Evolutionary conservation across 1,140 invertebrate genomes (phyloP).

Genomic region (Saxidomus purpurata): DNA sequence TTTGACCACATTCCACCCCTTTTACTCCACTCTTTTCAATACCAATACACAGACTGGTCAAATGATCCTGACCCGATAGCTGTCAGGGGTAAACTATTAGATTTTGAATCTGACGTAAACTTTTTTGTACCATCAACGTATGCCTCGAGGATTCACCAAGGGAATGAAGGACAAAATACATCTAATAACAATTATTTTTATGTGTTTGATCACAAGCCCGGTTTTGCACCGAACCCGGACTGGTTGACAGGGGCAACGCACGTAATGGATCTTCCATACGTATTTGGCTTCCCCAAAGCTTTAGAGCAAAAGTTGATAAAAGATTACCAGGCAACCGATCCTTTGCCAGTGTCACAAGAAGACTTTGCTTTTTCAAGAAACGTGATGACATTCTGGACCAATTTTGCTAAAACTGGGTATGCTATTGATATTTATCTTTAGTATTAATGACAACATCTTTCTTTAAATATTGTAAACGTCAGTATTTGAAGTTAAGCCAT

Average conservation of each 20-base stretch:
- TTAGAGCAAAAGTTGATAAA: background rate
- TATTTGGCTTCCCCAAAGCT: slow-evolving; percentile 44
- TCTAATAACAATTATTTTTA: slow-evolving; percentile 43
- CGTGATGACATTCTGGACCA: slow-evolving; percentile 49
- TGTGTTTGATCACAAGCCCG: slow-evolving; percentile 23
- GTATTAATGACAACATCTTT: background rate
- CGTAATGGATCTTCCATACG: slow-evolving; percentile 28
- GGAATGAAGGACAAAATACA: background rate
- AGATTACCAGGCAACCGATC: background rate
- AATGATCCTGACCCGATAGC: slow-evolving; percentile 29
- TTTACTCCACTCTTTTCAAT: background rate
- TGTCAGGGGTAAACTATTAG: slow-evolving; percentile 37
- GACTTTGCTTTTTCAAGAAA: slow-evolving; percentile 20
- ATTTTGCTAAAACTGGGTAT: slow-evolving; percentile 60
- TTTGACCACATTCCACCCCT: background rate
- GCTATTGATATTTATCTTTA: too few species aligned
- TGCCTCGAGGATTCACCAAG: slow-evolving; percentile 31
- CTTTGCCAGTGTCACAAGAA: background rate
- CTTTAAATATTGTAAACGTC: background rate
- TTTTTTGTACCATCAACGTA: slow-evolving; percentile 59
- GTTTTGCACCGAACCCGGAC: background rate
- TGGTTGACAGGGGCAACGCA: slow-evolving; percentile 43
- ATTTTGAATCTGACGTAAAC: slow-evolving; percentile 59
- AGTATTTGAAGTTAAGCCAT: too few species aligned
- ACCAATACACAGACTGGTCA: slow-evolving; percentile 59